Conservation (phyloP, 2,888 invertebrate genomes). For the Athalia circularis region DNA sequence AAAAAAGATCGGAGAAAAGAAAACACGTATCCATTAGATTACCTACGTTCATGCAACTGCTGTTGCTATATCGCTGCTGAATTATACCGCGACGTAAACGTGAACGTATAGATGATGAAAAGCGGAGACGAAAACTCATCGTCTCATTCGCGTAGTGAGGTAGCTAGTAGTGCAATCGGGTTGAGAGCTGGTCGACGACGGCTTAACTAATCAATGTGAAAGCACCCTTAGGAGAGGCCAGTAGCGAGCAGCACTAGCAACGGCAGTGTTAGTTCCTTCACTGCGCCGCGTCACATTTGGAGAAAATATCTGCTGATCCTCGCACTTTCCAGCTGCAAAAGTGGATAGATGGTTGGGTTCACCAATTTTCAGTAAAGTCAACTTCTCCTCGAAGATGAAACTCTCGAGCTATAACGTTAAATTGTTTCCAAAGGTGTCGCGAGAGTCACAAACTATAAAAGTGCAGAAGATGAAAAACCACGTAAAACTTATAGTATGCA, state of each 20-base stretch:
- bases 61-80: constrained; percentile 1
- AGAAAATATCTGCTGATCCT: constrained; percentile 30
- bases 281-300: constrained; percentile 29
- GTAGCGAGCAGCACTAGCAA: not conserved
- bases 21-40: too few species aligned
- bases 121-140: constrained; percentile 38
- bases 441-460: too few species aligned
- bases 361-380: too few species aligned
- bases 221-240: constrained; percentile 42
- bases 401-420: too few species aligned
- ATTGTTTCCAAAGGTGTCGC: too few species aligned
- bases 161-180: constrained; percentile 37
- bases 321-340: constrained; percentile 25
- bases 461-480: too few species aligned
- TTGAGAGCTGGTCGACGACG: constrained; percentile 43
- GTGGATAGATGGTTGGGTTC: constrained; percentile 5
- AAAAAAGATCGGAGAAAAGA: not conserved
- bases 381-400: too few species aligned
- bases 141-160: constrained; percentile 16
- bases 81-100: not conserved
- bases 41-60: not conserved
- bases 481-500: too few species aligned
- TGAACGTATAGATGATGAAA: not conserved
- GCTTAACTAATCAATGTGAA: constrained; percentile 45
- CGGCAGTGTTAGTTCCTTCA: not conserved